A percentile compares a stretch with the other conserved stretches of the same genome.
These are phyloP conservation scores for Vespertilio murinus DNA, from an alignment of 2,797 vertebrate genomes.

Conservation along the genomic window DNA sequence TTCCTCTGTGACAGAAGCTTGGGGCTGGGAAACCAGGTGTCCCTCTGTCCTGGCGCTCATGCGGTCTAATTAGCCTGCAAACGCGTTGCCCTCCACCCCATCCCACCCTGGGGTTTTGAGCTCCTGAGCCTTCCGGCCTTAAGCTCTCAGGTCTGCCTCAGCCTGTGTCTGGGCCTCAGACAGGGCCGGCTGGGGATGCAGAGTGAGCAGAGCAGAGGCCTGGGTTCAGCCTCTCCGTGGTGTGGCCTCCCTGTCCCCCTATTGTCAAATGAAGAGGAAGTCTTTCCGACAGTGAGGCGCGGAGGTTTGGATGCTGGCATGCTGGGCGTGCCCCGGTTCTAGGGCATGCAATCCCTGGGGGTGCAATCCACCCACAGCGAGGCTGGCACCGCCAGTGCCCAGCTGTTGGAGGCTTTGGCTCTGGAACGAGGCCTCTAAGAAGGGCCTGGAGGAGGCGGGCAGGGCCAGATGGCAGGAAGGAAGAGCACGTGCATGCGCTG, in stretches of 20 bases:
- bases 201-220: rapidly evolving
- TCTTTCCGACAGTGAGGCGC: neutral
- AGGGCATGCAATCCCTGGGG: neutral
- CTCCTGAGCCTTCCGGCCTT: neutral
- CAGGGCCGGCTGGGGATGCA: neutral
- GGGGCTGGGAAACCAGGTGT: neutral
- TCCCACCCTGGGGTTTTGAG: neutral
- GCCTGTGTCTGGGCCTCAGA: neutral
- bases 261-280: rapidly evolving
- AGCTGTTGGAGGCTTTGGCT: neutral
- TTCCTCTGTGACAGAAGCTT: neutral
- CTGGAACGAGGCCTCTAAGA: neutral
- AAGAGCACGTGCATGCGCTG: rapidly evolving
- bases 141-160: neutral
- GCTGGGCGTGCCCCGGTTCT: rapidly evolving
- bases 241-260: neutral
- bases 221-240: rapidly evolving
- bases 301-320: neutral
- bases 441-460: neutral
- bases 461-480: neutral
- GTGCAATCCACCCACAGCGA: neutral
- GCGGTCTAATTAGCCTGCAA: neutral
- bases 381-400: neutral
- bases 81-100: neutral
- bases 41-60: neutral